These are phyloP conservation scores for Agriopis aurantiaria DNA, from an alignment of 2,888 invertebrate genomes.

Conservation along the genomic window DNA sequence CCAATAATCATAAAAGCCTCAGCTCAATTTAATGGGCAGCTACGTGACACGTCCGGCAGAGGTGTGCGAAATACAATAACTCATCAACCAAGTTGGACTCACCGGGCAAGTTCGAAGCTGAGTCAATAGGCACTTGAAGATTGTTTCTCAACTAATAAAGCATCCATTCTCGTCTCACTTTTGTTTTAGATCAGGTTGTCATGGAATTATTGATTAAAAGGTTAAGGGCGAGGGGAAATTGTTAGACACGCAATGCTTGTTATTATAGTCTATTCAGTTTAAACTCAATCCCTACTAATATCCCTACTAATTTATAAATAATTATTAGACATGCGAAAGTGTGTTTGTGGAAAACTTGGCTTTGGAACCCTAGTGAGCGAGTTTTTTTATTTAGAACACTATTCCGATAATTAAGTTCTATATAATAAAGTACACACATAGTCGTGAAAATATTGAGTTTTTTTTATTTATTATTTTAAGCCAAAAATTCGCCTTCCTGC, in stretches of 20 bases:
- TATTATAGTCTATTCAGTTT: too few species aligned
- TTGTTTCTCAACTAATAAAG: constrained; percentile 27
- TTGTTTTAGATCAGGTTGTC: constrained; percentile 32
- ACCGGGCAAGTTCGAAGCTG: constrained; percentile 15
- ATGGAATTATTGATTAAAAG: constrained; percentile 34
- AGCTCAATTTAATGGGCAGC: not conserved
- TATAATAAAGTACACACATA: too few species aligned
- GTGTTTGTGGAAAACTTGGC: too few species aligned
- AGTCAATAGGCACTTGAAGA: not conserved
- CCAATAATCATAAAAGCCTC: constrained; percentile 5
- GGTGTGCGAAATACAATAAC: constrained; percentile 35
- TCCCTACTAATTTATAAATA: too few species aligned
- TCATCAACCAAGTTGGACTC: constrained; percentile 31
- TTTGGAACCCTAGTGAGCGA: too few species aligned
- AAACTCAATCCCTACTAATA: too few species aligned
- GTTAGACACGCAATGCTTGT: constrained; percentile 5
- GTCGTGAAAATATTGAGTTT: too few species aligned
- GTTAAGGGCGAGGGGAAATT: constrained; percentile 26
- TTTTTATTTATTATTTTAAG: too few species aligned
- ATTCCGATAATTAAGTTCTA: too few species aligned
- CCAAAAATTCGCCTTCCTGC: too few species aligned
- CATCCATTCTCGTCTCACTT: constrained; percentile 11
- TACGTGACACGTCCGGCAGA: constrained; percentile 29
- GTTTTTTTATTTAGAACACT: too few species aligned
- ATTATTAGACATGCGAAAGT: too few species aligned